Percentiles rank a stretch among this genome's conserved stretches.
Conservation (phyloP, 2,797 vertebrate species). For the Taeniopygia guttata region DNA sequence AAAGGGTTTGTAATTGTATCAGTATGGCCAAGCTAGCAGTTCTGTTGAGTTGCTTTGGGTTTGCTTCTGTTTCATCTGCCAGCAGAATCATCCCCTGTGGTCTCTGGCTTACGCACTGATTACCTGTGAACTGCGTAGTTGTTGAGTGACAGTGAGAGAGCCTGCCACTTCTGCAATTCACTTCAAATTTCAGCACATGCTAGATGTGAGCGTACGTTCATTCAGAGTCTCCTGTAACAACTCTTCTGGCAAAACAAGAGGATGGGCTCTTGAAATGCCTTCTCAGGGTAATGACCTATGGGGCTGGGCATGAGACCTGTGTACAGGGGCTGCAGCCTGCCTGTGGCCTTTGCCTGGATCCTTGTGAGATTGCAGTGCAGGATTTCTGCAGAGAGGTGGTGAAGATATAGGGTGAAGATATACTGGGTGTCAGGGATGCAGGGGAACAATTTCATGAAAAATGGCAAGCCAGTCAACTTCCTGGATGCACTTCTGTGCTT, state of each 20-base stretch:
- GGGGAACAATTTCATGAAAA: not conserved
- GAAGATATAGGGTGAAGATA: not conserved
- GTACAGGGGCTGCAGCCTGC: too few species aligned
- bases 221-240: not conserved
- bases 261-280: not conserved
- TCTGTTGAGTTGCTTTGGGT: not conserved
- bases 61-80: not conserved
- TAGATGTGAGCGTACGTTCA: not conserved
- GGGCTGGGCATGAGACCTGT: not conserved
- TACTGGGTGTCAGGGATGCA: not conserved
- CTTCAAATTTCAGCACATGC: not conserved
- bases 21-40: not conserved
- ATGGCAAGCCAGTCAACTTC: not conserved
- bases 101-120: not conserved
- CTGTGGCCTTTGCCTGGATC: not conserved
- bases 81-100: not conserved
- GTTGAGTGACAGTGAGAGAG: accelerated
- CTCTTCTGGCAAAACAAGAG: not conserved
- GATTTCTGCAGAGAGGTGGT: not conserved
- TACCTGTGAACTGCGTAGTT: not conserved
- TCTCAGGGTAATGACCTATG: too few species aligned
- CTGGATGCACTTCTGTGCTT: not conserved
- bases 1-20: not conserved
- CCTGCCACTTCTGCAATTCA: accelerated
- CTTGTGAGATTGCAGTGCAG: too few species aligned